Conservation (phyloP, 2,888 invertebrate genomes). For the Rhingia campestris region DNA sequence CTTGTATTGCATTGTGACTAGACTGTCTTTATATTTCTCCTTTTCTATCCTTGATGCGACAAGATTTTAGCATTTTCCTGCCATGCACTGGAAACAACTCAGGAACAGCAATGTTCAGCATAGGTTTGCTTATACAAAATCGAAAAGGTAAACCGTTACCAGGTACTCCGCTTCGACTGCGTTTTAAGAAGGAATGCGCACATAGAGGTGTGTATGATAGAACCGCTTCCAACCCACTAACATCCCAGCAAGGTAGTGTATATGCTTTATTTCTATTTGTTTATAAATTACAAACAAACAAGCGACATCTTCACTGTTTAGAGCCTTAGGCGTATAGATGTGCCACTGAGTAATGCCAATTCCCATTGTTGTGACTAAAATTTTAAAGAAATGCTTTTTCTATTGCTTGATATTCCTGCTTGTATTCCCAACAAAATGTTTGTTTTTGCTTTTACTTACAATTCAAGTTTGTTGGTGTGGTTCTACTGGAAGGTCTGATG, state of each 20-base stretch:
- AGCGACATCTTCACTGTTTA: slow-evolving; percentile 48
- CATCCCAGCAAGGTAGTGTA: slow-evolving; percentile 83
- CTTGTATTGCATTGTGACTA: slow-evolving; percentile 22
- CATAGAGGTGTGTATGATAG: slow-evolving; percentile 92
- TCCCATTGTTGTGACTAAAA: slow-evolving; percentile 58
- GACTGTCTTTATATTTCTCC: slow-evolving; percentile 16
- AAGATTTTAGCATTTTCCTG: slow-evolving; percentile 93
- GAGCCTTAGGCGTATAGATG: slow-evolving; percentile 53
- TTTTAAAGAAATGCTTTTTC: slow-evolving; percentile 26
- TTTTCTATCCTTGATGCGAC: slow-evolving; percentile 24
- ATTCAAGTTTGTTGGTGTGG: slow-evolving; percentile 9
- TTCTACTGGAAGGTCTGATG: slow-evolving; percentile 39
- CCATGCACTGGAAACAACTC: slow-evolving; percentile 94
- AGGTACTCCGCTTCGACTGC: slow-evolving; percentile 93
- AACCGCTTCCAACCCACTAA: slow-evolving; percentile 82
- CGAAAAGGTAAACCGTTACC: slow-evolving; percentile 90
- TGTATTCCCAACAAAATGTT: slow-evolving; percentile 14
- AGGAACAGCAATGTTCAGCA: slow-evolving; percentile 93
- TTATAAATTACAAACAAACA: slow-evolving; percentile 50
- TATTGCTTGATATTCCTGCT: slow-evolving; percentile 54
- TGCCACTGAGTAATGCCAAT: slow-evolving; percentile 58
- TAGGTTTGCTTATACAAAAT: slow-evolving; percentile 92
- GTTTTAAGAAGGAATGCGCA: slow-evolving; percentile 95
- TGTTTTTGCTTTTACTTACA: slow-evolving; percentile 36
- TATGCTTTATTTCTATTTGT: slow-evolving; percentile 76